Evolutionary conservation across 92 coral and sea anemone genomes (phyloP), one percentile per base, ranked within the genome.

Genomic region (Zoanthus sociatus): DNA sequence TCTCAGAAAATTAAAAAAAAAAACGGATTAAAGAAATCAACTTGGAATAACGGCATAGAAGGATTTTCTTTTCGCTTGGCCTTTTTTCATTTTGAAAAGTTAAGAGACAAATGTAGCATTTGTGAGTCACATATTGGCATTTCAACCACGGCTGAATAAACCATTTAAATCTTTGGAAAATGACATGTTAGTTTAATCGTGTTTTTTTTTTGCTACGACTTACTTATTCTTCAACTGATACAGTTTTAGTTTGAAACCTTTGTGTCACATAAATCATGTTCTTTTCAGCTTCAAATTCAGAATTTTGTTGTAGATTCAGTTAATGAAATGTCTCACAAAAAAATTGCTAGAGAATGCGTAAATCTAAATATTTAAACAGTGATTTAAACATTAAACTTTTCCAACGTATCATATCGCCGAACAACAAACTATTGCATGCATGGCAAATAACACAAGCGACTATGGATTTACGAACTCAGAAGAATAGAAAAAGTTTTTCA

Each of bases 291-390:
- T 15, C 42, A 33, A 12, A 33, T 69, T 69, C 74, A 69, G 33
- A 69, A 69, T 69, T 69, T 12, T 69, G 45, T 69, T 69, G 74
- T 31, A 20, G 6, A 13, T 30, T 11, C 13, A 26, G 26, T n/a
- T 20, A 20, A 21, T 20, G 37, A 3, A 67, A 13, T n/a, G 14
- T 9, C 72, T 20, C 33, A 33, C n/a, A 69, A 69, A 30, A 13
- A 3, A 16, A 33, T 44, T 30, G 33, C 31, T 69, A 69, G 46
- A 30, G 33, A 20, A 26, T 30, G 11, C 15, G 46, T 14, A 69
- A 69, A 69, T 69, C 46, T 69, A 69, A 69, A 69, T 69, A 69
- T 69, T 31, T 69, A 30, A 30, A 30, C 47, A 69, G 74, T 3
- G 46, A 30, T 37, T 2, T 4, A 15, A 30, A 69, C 74, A 69